Evolutionary conservation across 92 coral and sea anemone genomes (phyloP).

Genomic region (Phenganax marumi): DNA sequence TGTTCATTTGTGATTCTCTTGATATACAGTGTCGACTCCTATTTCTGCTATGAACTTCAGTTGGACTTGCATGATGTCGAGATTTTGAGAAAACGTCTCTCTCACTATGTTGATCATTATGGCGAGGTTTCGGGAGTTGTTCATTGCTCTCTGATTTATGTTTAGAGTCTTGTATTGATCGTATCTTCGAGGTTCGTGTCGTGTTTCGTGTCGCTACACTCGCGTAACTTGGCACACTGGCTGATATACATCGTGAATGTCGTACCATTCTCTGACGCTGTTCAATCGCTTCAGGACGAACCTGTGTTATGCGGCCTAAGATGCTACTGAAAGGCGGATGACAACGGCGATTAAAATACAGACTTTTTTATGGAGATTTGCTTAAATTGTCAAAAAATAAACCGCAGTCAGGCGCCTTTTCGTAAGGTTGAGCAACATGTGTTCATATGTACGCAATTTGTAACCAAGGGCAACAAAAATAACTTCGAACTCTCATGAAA

Average conservation of each 20-base stretch:
- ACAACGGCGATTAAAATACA: background rate
- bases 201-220: constrained; percentile 76
- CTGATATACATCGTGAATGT: constrained; percentile 43
- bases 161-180: constrained; percentile 29
- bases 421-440: too few relatives aligned
- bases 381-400: too few relatives aligned
- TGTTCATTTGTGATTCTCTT: background rate
- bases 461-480: too few relatives aligned
- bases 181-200: constrained; percentile 19
- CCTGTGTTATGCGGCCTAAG: constrained; percentile 74
- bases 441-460: too few relatives aligned
- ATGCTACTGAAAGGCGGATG: constrained; percentile 48
- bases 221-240: constrained; percentile 77
- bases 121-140: background rate
- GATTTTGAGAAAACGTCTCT: background rate
- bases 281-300: constrained; percentile 71
- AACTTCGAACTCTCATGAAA: too few relatives aligned
- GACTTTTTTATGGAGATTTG: too few relatives aligned
- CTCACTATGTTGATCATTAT: too few relatives aligned
- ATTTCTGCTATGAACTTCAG: background rate
- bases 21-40: background rate
- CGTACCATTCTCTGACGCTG: constrained; percentile 79
- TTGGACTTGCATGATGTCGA: background rate
- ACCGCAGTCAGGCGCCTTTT: too few relatives aligned
- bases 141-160: background rate